phyloP scores from a whole-genome alignment of 2,797 vertebrate genomes.

The Spinibarbus caldwelli region DNA sequence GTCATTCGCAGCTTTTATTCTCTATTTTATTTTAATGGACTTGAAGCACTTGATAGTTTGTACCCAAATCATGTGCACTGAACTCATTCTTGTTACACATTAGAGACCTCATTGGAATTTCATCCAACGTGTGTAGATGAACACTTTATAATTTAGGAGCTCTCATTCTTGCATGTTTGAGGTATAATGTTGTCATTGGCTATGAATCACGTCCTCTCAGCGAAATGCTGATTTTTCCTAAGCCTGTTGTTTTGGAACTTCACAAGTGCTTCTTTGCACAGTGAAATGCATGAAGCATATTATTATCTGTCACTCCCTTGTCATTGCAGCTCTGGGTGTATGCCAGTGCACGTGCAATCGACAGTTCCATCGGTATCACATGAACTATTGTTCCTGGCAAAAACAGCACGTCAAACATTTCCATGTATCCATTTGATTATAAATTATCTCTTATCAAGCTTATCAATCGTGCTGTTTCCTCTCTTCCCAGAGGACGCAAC shows the following conservation, averaged over 20 bases:
- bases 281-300: conserved; percentile 17
- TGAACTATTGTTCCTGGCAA: background rate
- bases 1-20: conserved; percentile 20
- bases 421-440: background rate
- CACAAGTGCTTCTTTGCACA: conserved; percentile 4
- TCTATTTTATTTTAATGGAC: background rate
- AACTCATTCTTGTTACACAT: background rate
- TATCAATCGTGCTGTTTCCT: conserved; percentile 24
- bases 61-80: background rate
- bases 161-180: background rate
- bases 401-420: background rate
- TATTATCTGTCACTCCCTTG: conserved; percentile 3
- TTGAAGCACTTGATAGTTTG: background rate
- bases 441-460: conserved; percentile 12
- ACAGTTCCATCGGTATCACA: background rate
- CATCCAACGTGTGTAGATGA: background rate
- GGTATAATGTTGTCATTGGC: background rate
- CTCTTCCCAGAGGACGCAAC: conserved; percentile 88
- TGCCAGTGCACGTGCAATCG: conserved; percentile 8
- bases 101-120: conserved; percentile 8
- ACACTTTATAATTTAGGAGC: background rate
- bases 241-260: background rate
- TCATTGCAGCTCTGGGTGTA: conserved; percentile 8
- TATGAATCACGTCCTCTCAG: background rate
- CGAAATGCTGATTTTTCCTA: background rate